Conservation (phyloP, 2,797 vertebrate genomes). For the Sebastes melanostomus region DNA sequence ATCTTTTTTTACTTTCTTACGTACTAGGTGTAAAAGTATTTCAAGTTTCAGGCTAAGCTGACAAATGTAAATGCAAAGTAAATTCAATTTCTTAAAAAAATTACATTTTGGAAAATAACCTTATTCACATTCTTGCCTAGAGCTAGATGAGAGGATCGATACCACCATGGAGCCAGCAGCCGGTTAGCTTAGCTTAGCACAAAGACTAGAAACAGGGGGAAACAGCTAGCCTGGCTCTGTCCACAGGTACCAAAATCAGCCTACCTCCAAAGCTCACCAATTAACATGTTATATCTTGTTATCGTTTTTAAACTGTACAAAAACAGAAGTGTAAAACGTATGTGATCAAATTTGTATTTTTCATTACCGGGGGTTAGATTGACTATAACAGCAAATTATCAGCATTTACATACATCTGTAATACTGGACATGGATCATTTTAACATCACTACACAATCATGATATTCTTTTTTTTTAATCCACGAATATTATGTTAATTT, state of each 20-base stretch:
- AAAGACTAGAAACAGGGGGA: neutral
- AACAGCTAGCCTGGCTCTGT: neutral
- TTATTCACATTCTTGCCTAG: neutral
- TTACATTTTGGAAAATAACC: neutral
- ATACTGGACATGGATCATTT: no score
- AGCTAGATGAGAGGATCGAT: neutral
- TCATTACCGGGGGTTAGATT: no score
- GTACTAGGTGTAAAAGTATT: neutral
- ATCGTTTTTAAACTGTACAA: neutral
- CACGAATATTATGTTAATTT: no score
- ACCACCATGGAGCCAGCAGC: neutral
- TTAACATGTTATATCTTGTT: neutral
- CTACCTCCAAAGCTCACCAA: neutral
- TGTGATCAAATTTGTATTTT: no score
- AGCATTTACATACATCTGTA: no score
- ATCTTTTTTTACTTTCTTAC: neutral
- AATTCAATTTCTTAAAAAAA: neutral
- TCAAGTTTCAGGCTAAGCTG: neutral
- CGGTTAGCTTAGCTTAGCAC: neutral
- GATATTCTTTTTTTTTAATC: no score
- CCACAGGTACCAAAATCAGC: neutral
- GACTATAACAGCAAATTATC: no score
- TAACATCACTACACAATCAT: no score
- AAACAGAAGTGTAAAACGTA: neutral
- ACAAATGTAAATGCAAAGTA: neutral